Conservation (phyloP, 2,888 invertebrate genomes). For the Melanostoma mellinum region DNA sequence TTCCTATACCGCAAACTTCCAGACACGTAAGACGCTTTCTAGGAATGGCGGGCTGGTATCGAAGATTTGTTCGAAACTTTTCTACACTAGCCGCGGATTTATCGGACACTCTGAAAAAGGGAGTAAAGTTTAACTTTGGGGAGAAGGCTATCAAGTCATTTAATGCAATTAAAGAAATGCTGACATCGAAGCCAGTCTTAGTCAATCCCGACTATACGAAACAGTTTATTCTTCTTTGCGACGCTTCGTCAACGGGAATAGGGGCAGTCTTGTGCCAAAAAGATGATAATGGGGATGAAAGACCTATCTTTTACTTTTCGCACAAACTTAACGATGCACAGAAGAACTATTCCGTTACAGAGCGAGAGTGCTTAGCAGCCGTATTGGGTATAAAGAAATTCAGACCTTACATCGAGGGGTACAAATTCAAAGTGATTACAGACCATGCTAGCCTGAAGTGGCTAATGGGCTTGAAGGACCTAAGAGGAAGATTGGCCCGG, state of each 20-base stretch:
- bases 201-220: too few relatives aligned
- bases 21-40: background rate
- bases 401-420: slow-evolving; percentile 64
- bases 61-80: background rate
- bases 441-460: slow-evolving; percentile 75
- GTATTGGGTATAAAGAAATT: slow-evolving; percentile 39
- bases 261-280: too few relatives aligned
- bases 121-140: too few relatives aligned
- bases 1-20: too few relatives aligned
- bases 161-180: too few relatives aligned
- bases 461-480: slow-evolving; percentile 74
- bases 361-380: slow-evolving; percentile 36
- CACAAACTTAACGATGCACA: slow-evolving; percentile 30
- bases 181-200: slow-evolving; percentile 24
- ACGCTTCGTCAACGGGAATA: too few relatives aligned
- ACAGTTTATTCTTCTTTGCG: too few relatives aligned
- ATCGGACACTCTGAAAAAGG: too few relatives aligned
- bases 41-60: slow-evolving; percentile 1
- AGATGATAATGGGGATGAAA: too few relatives aligned
- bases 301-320: too few relatives aligned
- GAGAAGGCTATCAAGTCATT: too few relatives aligned
- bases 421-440: slow-evolving; percentile 67
- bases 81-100: background rate
- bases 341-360: slow-evolving; percentile 39
- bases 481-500: slow-evolving; percentile 74